These are phyloP conservation scores for Petrocephalus sullivani DNA, from an alignment of 2,797 vertebrate species.

Conservation along the genomic window DNA sequence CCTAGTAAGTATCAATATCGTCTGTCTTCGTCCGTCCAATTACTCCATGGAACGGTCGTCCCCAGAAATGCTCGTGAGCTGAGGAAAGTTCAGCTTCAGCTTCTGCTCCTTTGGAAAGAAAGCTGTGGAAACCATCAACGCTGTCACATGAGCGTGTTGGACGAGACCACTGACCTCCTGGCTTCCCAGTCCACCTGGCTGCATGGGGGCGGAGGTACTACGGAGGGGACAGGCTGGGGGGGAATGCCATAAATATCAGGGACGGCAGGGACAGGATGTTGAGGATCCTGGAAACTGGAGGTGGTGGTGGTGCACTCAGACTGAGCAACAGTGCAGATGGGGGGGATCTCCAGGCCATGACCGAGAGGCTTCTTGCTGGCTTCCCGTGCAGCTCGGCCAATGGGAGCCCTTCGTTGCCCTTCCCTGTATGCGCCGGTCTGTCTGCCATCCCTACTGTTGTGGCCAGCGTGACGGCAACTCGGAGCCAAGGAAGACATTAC, in stretches of 20 bases:
- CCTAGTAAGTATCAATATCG: neutral
- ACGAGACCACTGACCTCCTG: constrained; percentile 27
- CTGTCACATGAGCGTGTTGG: constrained; percentile 44
- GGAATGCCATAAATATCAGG: neutral
- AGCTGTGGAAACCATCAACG: constrained; percentile 54
- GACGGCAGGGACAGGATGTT: neutral
- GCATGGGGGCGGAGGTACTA: constrained; percentile 1
- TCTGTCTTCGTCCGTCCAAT: neutral
- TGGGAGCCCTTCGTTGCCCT: constrained; percentile 13
- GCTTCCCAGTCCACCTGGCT: neutral
- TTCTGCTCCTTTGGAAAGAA: constrained; percentile 55
- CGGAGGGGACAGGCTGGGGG: neutral
- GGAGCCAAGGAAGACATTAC: constrained; percentile 48
- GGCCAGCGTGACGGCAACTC: constrained; percentile 41
- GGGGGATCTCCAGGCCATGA: neutral
- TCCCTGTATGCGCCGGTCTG: constrained; percentile 11
- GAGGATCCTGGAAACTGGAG: neutral
- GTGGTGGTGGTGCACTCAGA: neutral
- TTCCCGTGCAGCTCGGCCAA: neutral
- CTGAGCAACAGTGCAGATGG: neutral
- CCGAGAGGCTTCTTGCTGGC: neutral
- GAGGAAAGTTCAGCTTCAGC: constrained; percentile 48
- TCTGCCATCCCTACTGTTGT: constrained; percentile 13
- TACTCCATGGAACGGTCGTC: constrained; percentile 17
- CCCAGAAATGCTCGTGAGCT: constrained; percentile 32